Conservation (phyloP, 2,797 vertebrate genomes). For the Artibeus jamaicensis region DNA sequence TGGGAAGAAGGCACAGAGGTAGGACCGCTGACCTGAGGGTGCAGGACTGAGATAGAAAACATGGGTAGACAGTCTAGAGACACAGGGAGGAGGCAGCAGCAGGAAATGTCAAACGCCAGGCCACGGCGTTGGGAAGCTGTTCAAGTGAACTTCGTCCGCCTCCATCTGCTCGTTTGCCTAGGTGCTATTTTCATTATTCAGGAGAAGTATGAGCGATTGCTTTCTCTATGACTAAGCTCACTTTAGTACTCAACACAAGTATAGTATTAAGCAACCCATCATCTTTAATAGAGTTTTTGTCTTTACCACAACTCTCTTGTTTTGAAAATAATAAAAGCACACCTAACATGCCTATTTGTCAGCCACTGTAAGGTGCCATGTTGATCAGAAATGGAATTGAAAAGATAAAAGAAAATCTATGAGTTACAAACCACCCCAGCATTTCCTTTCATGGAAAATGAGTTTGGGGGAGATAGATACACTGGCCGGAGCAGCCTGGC, state of each 20-base stretch:
- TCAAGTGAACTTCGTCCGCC: not conserved
- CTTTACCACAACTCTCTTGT: conserved; percentile 1
- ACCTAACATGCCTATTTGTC: not conserved
- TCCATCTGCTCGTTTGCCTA: not conserved
- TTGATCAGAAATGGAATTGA: not conserved
- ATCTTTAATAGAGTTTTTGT: not conserved
- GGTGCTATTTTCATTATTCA: conserved; percentile 5
- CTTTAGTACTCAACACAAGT: not conserved
- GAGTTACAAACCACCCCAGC: not conserved
- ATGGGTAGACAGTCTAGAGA: not conserved
- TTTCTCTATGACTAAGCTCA: conserved; percentile 8
- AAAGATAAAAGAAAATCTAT: not conserved
- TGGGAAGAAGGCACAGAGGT: not conserved
- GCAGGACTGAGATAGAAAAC: not conserved
- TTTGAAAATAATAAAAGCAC: conserved; percentile 39
- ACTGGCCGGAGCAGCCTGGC: not conserved
- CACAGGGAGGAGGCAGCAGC: not conserved
- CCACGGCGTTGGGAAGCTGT: not conserved
- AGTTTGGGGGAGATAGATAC: not conserved
- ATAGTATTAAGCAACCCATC: not conserved
- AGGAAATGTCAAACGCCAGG: not conserved
- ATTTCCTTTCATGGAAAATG: not conserved
- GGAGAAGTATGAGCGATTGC: not conserved
- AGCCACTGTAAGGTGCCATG: not conserved
- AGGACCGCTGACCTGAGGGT: not conserved